Conservation (phyloP, 2,888 invertebrate genomes). For the Pomacea canaliculata region DNA sequence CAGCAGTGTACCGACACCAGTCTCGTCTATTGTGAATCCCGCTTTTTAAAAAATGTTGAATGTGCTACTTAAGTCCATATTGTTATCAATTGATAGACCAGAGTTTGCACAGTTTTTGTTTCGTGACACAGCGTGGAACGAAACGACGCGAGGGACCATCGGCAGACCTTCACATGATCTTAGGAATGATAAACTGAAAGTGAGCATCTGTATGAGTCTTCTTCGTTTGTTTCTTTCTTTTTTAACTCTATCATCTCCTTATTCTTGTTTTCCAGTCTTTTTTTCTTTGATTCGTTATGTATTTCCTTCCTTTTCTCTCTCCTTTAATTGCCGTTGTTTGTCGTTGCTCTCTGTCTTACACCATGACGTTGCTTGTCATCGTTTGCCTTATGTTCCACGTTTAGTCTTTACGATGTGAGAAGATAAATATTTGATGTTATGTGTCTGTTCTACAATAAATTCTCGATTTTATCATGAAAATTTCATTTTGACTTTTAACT, state of each 20-base stretch:
- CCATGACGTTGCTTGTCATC: not conserved
- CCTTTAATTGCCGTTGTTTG: not conserved
- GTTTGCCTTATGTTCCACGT: not conserved
- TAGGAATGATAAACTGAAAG: not conserved
- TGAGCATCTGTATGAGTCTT: not conserved
- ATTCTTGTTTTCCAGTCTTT: not conserved
- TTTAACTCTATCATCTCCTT: not conserved
- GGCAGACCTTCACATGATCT: no score
- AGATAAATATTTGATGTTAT: not conserved
- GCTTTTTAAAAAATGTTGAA: no score
- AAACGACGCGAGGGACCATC: no score
- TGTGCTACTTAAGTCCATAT: no score
- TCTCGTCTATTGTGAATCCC: no score
- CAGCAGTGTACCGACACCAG: no score
- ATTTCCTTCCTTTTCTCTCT: constrained; percentile 7
- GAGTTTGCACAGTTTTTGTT: no score
- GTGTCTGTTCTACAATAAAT: not conserved
- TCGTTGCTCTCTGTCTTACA: not conserved
- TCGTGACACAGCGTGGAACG: no score
- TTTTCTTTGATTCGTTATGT: not conserved
- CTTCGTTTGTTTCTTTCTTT: not conserved
- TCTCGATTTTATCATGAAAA: not conserved
- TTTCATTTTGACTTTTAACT: not conserved
- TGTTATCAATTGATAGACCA: no score
- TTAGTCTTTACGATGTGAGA: not conserved